A percentile compares a stretch with the other conserved stretches of the same genome.
Conservation (phyloP, 2,113 vertebrate genomes). For the Cairina moschata region DNA sequence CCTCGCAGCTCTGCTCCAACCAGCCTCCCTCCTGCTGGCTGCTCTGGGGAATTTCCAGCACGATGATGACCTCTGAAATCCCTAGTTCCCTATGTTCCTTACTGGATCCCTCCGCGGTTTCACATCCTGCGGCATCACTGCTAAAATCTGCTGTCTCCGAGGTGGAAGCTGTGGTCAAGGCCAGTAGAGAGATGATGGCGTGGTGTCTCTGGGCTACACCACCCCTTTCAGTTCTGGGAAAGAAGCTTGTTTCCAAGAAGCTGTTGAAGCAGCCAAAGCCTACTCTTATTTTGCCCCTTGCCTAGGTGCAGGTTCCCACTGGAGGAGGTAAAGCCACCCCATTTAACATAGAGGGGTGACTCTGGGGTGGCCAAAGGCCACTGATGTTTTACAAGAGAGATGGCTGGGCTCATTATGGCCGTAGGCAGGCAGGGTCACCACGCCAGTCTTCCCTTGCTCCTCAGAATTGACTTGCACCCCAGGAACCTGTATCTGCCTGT, state of each 20-base stretch:
- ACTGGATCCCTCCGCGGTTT: neutral
- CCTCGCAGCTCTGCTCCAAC: neutral
- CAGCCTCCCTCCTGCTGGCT: neutral
- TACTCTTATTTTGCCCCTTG: neutral
- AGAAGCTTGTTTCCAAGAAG: neutral
- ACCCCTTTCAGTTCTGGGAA: neutral
- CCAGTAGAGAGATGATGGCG: neutral
- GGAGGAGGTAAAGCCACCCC: neutral
- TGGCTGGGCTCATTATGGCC: no score
- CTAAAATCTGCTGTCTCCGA: accelerated
- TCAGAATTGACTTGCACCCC: neutral
- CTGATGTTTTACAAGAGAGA: neutral
- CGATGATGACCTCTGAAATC: no score
- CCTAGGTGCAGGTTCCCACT: neutral
- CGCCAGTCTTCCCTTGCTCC: neutral
- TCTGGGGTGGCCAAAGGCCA: neutral
- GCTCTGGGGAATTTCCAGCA: neutral
- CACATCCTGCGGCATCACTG: neutral
- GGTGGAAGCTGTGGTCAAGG: neutral
- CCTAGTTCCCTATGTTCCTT: neutral
- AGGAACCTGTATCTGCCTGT: neutral
- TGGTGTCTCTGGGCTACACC: no score
- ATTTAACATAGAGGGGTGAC: neutral
- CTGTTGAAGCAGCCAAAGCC: neutral
- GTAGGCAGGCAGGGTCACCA: neutral